Conservation (phyloP, 2,888 invertebrate genomes). For the Xiphydria camelus region DNA sequence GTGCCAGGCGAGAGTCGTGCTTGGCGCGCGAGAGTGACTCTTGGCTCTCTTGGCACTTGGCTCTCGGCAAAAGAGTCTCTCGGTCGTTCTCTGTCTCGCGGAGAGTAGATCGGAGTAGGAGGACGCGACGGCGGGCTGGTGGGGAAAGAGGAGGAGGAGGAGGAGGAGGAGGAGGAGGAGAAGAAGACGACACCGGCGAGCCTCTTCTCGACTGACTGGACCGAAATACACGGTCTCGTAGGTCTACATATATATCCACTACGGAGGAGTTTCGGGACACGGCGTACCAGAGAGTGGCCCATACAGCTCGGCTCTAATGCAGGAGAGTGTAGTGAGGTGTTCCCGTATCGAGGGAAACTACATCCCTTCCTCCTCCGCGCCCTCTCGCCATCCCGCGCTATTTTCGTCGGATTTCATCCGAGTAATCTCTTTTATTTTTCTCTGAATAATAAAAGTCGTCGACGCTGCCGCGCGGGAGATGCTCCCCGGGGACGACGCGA, state of each 20-base stretch:
- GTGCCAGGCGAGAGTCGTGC: slow-evolving; percentile 29
- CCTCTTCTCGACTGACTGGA: slow-evolving; percentile 15
- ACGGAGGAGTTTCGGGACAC: too few relatives aligned
- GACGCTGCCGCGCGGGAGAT: too few relatives aligned
- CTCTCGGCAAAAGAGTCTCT: not conserved
- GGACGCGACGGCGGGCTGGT: slow-evolving; percentile 3
- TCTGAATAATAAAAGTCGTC: slow-evolving; percentile 7
- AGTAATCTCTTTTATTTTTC: slow-evolving; percentile 13
- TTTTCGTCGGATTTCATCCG: slow-evolving; percentile 12
- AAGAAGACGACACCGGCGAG: slow-evolving; percentile 11
- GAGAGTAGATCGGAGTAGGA: slow-evolving; percentile 10
- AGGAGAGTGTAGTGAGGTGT: not conserved
- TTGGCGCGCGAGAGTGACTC: slow-evolving; percentile 25
- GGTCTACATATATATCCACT: slow-evolving; percentile 10
- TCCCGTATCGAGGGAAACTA: slow-evolving; percentile 13
- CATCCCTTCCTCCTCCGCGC: not conserved
- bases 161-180: slow-evolving; percentile 8
- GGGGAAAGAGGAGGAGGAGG: slow-evolving; percentile 8
- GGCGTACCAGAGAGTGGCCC: not conserved
- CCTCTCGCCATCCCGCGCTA: slow-evolving; percentile 3
- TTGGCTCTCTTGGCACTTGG: slow-evolving; percentile 24
- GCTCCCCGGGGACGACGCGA: too few relatives aligned
- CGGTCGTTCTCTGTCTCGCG: slow-evolving; percentile 1
- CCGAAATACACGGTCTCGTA: slow-evolving; percentile 10
- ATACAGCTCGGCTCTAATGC: too few relatives aligned